phyloP scores from a whole-genome alignment of 2,113 vertebrate species.

The Prunella himalayana region DNA sequence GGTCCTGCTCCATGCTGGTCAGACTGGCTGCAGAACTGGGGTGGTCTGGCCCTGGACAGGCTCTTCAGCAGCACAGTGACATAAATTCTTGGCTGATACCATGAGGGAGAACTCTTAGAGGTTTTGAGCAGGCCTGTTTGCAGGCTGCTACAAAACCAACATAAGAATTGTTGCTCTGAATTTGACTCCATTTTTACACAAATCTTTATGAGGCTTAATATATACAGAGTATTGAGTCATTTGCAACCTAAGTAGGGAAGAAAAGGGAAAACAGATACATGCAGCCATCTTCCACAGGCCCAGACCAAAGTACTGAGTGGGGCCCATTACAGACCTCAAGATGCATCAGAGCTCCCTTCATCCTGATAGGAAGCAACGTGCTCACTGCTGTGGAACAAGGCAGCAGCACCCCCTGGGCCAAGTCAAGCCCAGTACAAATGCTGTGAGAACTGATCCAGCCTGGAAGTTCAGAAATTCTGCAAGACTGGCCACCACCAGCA shows the following conservation, averaged over 20 bases:
- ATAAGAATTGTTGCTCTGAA: neutral
- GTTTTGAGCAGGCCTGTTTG: neutral
- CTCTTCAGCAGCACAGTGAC: neutral
- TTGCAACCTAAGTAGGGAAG: neutral
- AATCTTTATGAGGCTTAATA: neutral
- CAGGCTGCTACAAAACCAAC: neutral
- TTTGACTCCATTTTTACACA: neutral
- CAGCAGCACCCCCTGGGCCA: neutral
- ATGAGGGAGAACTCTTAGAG: neutral
- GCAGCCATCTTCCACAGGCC: neutral
- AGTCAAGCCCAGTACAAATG: neutral
- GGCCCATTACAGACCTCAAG: neutral
- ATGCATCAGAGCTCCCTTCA: accelerated
- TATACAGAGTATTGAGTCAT: neutral
- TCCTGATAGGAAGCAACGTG: accelerated
- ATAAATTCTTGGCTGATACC: neutral
- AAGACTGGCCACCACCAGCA: neutral
- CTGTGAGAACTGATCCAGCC: neutral
- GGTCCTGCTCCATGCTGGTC: neutral
- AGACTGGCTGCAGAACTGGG: neutral
- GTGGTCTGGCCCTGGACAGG: neutral
- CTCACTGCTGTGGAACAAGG: neutral
- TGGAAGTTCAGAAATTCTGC: neutral
- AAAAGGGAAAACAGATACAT: neutral
- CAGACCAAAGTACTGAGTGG: neutral